Conservation (phyloP, 2,113 vertebrate species). For the Limnothrissa miodon region DNA sequence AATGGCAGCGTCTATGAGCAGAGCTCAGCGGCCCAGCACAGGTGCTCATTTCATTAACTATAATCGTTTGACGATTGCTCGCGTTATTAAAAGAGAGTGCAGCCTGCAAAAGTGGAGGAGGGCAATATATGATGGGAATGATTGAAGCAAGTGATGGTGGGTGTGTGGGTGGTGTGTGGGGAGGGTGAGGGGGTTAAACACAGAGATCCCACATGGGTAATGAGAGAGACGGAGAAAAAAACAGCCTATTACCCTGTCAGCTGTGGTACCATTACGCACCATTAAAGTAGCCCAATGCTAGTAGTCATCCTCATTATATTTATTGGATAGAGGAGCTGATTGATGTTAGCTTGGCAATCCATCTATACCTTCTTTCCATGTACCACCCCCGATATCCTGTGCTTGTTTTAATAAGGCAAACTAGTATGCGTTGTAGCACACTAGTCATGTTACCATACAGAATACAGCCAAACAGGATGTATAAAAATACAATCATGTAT, state of each 20-base stretch:
- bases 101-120: slow-evolving; percentile 23
- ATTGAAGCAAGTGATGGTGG: slow-evolving; percentile 48
- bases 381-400: slow-evolving; percentile 27
- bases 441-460: too few species aligned
- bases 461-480: too few species aligned
- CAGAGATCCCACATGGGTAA: slow-evolving; percentile 47
- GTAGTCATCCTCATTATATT: slow-evolving; percentile 74
- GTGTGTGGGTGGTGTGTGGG: slow-evolving; percentile 28
- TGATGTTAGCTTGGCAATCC: slow-evolving; percentile 50
- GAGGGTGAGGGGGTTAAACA: not conserved
- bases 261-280: slow-evolving; percentile 66
- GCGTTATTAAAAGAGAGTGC: slow-evolving; percentile 68
- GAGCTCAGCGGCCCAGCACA: slow-evolving; percentile 46
- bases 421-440: slow-evolving; percentile 20
- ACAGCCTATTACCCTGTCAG: slow-evolving; percentile 74
- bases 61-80: slow-evolving; percentile 63
- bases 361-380: slow-evolving; percentile 9
- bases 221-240: slow-evolving; percentile 63
- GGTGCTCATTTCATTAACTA: slow-evolving; percentile 74
- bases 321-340: slow-evolving; percentile 69
- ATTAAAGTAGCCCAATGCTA: slow-evolving; percentile 65
- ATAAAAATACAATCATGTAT: too few species aligned
- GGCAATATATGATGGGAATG: slow-evolving; percentile 62
- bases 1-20: slow-evolving; percentile 51
- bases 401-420: slow-evolving; percentile 33